Base-by-base conservation (phyloP, 2,113 vertebrate genomes). In the Sinocyclocheilus anshuiensis region DNA sequence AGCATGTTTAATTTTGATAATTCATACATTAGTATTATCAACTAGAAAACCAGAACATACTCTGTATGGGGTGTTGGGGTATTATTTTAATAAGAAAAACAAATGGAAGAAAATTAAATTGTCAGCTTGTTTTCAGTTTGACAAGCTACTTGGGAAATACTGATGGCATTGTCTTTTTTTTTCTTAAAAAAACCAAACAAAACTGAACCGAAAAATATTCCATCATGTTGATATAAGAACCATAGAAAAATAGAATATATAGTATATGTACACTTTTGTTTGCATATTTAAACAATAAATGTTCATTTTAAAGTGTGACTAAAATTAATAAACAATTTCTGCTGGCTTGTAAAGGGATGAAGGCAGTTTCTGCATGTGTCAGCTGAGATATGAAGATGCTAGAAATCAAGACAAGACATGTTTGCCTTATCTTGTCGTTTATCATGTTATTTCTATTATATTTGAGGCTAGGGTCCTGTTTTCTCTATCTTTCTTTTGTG, bases 191-290 rank as follows among this genome's bases (percentile, higher is more conserved):
- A 65, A 45, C 36, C 16, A 16, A 3, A 13, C 4, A 15, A 53
- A 16, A 16, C 5, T 6, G 39, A 69, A 67, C 15, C n/a, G 1
- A 81, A 16, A 57, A 82, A 76, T 33, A 50, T 82, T 80, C 20
- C 71, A 82, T 42, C 55, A 72, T 63, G 42, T 86, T 42, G 13
- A 65, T 67, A 48, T 82, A 67, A 65, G 22, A 6, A 55, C 22
- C 16, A 76, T 77, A 87, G 57, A 83, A 87, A 83, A 87, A 87
- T 77, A 83, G 59, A 82, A 83, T 45, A 77, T 77, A 39, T 59
- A 42, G 5, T 83, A 84, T 59, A 85, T 85, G 42, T 79, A 71
- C 63, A 86, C 16, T 81, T 72, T 71, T 72, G 26, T 53, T 81
- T 33, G 16, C 22, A 77, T 26, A 63, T 82, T 82, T 77, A 48